Conservation (phyloP, 2,113 vertebrate species). For the Prinia subflava region DNA sequence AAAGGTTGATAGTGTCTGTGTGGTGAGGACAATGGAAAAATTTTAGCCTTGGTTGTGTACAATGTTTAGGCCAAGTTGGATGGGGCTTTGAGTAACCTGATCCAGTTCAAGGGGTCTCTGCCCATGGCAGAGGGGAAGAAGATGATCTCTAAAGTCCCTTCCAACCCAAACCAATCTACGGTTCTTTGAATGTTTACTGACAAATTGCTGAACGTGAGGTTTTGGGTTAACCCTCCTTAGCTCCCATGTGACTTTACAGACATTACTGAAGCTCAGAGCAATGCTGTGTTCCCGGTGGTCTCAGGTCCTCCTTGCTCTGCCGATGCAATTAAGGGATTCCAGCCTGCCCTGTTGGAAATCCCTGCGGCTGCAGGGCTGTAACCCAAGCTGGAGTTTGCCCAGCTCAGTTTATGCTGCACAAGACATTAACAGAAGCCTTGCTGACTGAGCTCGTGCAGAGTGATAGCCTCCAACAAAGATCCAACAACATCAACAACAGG, state of each 20-base stretch:
- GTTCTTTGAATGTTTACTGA: neutral
- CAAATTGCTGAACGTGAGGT: neutral
- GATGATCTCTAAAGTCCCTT: neutral
- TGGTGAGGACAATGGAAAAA: neutral
- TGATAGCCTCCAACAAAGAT: neutral
- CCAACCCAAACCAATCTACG: neutral
- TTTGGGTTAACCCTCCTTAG: neutral
- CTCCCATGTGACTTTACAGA: neutral
- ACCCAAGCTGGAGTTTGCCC: neutral
- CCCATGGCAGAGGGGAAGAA: neutral
- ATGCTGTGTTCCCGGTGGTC: neutral
- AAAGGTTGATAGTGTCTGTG: neutral
- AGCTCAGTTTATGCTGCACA: neutral
- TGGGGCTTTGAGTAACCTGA: neutral
- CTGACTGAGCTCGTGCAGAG: neutral
- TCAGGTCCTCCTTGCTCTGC: neutral
- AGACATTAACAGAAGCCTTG: neutral
- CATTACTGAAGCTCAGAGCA: neutral
- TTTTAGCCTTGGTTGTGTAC: neutral
- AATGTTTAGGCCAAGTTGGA: neutral
- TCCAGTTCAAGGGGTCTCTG: neutral
- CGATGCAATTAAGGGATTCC: neutral
- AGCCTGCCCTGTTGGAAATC: neutral
- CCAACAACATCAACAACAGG: neutral
- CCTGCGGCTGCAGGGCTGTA: accelerated